Percentiles rank a stretch among this genome's conserved stretches.
Conservation (phyloP, 2,888 invertebrate genomes). For the Thyatira batis region DNA sequence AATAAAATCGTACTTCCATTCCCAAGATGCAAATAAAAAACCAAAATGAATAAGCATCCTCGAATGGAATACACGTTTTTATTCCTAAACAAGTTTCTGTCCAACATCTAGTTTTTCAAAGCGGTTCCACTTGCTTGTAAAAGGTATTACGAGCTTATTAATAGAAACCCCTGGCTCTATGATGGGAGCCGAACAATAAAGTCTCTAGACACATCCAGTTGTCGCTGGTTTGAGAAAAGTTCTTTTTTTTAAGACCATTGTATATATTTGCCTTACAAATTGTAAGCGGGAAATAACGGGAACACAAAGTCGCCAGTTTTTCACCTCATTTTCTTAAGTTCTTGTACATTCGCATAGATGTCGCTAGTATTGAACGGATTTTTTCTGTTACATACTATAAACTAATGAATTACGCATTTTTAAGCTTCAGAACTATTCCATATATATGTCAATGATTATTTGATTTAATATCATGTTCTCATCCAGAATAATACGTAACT, state of each 20-base stretch:
- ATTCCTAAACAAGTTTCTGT: neutral
- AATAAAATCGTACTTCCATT: no score
- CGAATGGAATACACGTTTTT: slow-evolving; percentile 1
- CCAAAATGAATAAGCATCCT: neutral
- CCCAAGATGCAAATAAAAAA: neutral
- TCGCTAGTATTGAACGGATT: neutral
- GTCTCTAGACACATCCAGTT: neutral
- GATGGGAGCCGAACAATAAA: neutral
- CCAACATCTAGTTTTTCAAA: neutral
- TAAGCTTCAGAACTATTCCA: no score
- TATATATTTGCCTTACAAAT: no score
- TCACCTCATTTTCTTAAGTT: neutral
- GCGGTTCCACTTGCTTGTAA: neutral
- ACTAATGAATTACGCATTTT: no score
- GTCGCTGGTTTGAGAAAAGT: neutral
- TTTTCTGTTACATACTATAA: no score
- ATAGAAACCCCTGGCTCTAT: neutral
- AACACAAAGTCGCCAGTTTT: no score
- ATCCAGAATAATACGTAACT: no score
- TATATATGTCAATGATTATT: no score
- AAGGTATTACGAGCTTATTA: neutral
- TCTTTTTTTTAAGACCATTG: neutral
- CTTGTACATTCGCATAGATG: neutral
- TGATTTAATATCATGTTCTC: no score
- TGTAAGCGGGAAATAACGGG: no score